These are phyloP conservation scores for Gambusia holbrooki DNA, from an alignment of 2,113 vertebrate species.

Conservation along the genomic window DNA sequence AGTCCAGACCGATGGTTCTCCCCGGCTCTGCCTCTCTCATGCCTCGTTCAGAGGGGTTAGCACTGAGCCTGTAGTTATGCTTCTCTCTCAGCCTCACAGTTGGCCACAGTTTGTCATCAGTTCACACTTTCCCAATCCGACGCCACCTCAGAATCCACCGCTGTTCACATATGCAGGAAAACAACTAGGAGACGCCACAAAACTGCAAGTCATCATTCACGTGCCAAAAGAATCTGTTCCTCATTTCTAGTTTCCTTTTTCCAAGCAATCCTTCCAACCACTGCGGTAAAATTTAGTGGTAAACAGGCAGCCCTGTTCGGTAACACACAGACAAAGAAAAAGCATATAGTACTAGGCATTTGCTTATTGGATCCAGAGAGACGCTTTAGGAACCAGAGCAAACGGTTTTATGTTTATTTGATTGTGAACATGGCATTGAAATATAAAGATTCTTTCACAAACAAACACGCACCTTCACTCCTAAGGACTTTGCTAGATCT, in stretches of 20 bases:
- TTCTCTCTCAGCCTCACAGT: conserved; percentile 7
- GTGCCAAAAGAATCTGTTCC: conserved; percentile 52
- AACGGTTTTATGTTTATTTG: no score
- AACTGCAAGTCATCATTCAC: conserved; percentile 19
- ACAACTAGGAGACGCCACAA: neutral
- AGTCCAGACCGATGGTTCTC: no score
- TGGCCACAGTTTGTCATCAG: conserved; percentile 2
- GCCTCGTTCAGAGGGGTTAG: no score
- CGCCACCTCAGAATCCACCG: neutral
- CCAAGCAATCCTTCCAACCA: conserved; percentile 17
- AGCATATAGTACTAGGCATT: no score
- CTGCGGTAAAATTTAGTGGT: conserved; percentile 24
- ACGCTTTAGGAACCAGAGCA: neutral
- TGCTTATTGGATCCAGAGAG: neutral
- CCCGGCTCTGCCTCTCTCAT: no score
- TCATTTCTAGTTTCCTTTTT: conserved; percentile 59
- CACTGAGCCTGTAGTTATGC: no score
- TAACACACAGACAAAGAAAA: neutral
- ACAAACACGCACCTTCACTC: conserved; percentile 76
- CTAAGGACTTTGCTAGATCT: conserved; percentile 84
- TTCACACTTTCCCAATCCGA: conserved; percentile 3
- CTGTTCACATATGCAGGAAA: neutral
- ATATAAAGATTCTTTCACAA: neutral
- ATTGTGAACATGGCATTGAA: conserved; percentile 2
- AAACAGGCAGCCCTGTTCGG: conserved; percentile 3